These are phyloP conservation scores for Tympanuchus pallidicinctus DNA, from an alignment of 2,113 vertebrate species.

Conservation along the genomic window DNA sequence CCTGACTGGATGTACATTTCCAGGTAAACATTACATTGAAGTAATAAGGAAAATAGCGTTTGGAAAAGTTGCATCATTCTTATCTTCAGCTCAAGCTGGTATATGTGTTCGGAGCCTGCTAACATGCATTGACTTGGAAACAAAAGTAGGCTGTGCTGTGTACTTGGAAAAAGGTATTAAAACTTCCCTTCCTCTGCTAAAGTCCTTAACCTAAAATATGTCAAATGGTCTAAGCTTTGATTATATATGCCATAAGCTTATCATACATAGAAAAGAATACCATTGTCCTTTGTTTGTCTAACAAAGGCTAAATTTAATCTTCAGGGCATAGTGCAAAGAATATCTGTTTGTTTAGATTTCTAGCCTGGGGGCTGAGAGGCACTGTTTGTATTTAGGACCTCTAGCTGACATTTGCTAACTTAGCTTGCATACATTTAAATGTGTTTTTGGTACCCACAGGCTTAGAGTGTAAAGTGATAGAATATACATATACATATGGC, in stretches of 20 bases:
- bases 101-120: not conserved
- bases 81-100: not conserved
- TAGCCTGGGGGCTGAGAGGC: conserved; percentile 4
- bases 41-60: not conserved
- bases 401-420: conserved; percentile 40
- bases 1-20: not conserved
- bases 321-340: conserved; percentile 10
- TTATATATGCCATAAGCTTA: not conserved
- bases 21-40: not conserved
- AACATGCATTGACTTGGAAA: not conserved
- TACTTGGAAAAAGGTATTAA: not conserved
- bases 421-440: conserved; percentile 28
- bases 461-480: not conserved
- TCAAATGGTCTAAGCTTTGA: not conserved
- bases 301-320: conserved; percentile 51
- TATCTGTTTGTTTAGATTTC: conserved; percentile 50
- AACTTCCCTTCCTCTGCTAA: not conserved
- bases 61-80: not conserved
- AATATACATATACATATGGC: not conserved
- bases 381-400: not conserved
- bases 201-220: not conserved
- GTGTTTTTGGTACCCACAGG: not conserved
- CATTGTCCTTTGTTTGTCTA: conserved; percentile 4
- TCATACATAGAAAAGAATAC: conserved; percentile 1
- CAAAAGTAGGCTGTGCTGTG: not conserved